Conservation (phyloP, 1,140 invertebrate genomes). For the Meloidogyne chitwoodi region DNA sequence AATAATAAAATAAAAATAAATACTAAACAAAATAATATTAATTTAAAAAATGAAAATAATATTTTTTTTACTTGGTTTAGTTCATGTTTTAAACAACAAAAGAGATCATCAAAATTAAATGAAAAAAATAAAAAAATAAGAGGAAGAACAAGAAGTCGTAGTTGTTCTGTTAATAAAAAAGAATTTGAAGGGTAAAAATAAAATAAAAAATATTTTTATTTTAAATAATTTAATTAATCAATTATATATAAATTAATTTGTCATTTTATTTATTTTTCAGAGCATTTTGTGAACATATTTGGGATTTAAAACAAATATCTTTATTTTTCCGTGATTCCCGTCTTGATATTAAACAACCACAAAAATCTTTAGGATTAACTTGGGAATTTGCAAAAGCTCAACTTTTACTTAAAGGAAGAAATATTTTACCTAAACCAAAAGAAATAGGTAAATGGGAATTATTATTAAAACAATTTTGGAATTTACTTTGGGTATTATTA, state of each 20-base stretch:
- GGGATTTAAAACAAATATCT: conserved; percentile 22
- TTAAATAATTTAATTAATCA: no score
- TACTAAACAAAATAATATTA: no score
- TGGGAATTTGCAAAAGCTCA: neutral
- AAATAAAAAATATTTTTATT: neutral
- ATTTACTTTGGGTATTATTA: conserved; percentile 31
- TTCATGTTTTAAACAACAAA: neutral
- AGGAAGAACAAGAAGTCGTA: neutral
- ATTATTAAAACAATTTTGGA: conserved; percentile 31
- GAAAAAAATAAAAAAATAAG: neutral
- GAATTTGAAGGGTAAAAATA: neutral
- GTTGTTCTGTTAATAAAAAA: neutral
- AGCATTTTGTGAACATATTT: conserved; percentile 30
- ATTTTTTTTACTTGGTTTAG: neutral
- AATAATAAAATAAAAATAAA: neutral
- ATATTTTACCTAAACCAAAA: conserved; percentile 30
- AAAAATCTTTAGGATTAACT: conserved; percentile 10
- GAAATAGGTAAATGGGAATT: conserved; percentile 31
- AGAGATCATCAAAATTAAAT: neutral
- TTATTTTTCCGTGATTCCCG: conserved; percentile 19
- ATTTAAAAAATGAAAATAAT: neutral
- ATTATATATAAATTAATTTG: no score
- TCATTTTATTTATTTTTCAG: neutral
- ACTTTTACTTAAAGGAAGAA: conserved; percentile 12
- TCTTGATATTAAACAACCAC: conserved; percentile 21